Evolutionary conservation across 2,888 invertebrate species (phyloP), one percentile per base, ranked within the genome.

Genomic region (Trypoxylon attenuatum): DNA sequence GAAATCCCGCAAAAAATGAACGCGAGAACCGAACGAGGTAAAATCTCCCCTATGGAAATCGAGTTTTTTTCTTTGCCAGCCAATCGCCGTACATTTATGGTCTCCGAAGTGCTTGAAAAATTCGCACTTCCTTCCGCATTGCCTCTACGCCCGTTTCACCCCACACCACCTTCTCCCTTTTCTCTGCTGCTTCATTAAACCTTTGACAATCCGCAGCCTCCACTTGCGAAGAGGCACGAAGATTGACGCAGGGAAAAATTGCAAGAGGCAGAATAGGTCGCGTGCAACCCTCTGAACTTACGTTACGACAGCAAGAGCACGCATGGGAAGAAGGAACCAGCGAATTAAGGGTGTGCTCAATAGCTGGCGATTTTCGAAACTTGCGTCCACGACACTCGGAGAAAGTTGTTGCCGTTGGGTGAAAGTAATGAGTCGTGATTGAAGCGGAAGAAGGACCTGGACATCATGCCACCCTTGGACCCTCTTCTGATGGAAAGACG

Each of bases 341-440:
- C n/a, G n/a, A n/a, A n/a, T n/a, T n/a, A n/a, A n/a, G n/a, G n/a
- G 4, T n/a, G 43, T 21, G 2, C 41, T 13, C 4, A 4, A 10
- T 41, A 41, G 1, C 43, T n/a, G 18, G 16, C 27, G 27, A 27
- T 10, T 16, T 46, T n/a, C 27, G 46, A 16, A 27, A 27, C 27
- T 6, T 27, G 27, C 27, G 25, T 18, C 3, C 42, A 15, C 8
- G 39, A 15, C 22, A 16, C 10, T n/a, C 2, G 59, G 38, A 59
- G 51, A 78, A 81, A 78, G 77, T 80, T 73, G 70, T 70, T 71
- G 23, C 74, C 77, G 76, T 70, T n/a, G 76, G 74, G 78, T 79
- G 79, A 78, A 77, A 62, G 77, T 61, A 69, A 50, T 76, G 78
- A 78, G 69, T 80, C 80, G 80, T 78, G 77, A 82, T 83, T 83